A percentile compares a stretch with the other conserved stretches of the same genome.
These are phyloP conservation scores for Zaprionus bogoriensis DNA, from an alignment of 2,888 invertebrate species.

Conservation along the genomic window DNA sequence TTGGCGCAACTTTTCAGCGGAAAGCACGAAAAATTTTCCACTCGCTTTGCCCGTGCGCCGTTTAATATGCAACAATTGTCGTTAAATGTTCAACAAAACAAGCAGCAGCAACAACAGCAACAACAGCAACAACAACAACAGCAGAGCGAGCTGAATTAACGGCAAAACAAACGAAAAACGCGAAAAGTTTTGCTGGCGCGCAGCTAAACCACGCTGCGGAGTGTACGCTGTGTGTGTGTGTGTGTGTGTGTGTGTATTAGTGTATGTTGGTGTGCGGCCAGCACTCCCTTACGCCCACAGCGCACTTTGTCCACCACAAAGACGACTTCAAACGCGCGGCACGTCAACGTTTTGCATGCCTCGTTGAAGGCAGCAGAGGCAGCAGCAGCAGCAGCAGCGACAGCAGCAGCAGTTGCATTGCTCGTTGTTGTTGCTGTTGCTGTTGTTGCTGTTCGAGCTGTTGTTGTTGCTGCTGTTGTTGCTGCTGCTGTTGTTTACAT, in stretches of 20 bases:
- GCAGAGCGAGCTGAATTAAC: constrained; percentile 28
- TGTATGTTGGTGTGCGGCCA: neutral
- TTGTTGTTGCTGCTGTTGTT: constrained; percentile 20
- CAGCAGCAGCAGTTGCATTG: constrained; percentile 7
- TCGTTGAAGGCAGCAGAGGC: constrained; percentile 70
- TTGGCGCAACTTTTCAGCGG: no score
- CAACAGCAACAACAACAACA: constrained; percentile 5
- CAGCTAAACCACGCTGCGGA: neutral
- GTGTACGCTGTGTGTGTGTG: neutral
- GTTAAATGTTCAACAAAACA: constrained; percentile 51
- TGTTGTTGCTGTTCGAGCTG: constrained; percentile 3
- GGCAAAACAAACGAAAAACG: constrained; percentile 55
- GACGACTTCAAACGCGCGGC: constrained; percentile 75
- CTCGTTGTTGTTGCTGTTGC: constrained; percentile 10
- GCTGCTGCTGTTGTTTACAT: constrained; percentile 63
- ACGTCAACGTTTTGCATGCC: constrained; percentile 78
- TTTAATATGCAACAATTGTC: constrained; percentile 70
- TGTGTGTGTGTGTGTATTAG: neutral
- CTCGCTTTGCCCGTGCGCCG: constrained; percentile 42
- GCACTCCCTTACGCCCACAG: constrained; percentile 2
- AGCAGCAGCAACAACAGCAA: neutral
- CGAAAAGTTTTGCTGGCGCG: constrained; percentile 46
- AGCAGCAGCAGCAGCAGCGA: constrained; percentile 12
- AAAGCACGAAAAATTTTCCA: constrained; percentile 30
- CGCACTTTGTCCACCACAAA: constrained; percentile 60